Evolutionary conservation across 2,888 invertebrate species (phyloP).

Genomic region (Amiota communis): DNA sequence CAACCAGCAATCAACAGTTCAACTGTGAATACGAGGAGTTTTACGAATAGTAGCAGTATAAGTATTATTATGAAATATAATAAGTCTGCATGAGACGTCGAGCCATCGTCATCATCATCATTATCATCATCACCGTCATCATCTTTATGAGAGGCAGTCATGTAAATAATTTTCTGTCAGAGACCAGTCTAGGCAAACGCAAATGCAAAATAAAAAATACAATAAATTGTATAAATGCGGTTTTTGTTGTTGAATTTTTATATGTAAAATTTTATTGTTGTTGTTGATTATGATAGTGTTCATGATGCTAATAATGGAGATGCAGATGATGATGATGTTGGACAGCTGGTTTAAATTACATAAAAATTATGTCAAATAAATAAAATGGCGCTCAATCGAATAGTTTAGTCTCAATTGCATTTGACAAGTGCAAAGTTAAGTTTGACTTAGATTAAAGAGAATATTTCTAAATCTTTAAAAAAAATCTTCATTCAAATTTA

Average conservation of each 20-base stretch:
- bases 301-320: background rate
- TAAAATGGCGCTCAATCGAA: constrained; percentile 9
- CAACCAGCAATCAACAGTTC: background rate
- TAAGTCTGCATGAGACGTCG: too few species aligned
- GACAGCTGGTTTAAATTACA: constrained; percentile 2
- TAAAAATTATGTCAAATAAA: constrained; percentile 19
- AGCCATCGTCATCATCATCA: too few species aligned
- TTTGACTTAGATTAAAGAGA: background rate
- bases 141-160: constrained; percentile 18
- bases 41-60: too few species aligned
- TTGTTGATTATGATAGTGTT: background rate
- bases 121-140: background rate
- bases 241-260: background rate
- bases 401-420: background rate
- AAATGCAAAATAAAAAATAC: background rate
- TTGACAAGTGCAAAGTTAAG: background rate
- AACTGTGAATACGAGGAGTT: too few species aligned
- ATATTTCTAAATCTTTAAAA: too few species aligned
- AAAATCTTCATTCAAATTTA: too few species aligned
- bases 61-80: too few species aligned
- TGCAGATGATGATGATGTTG: background rate
- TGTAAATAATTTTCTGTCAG: constrained; percentile 23
- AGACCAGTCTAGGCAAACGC: constrained; percentile 2
- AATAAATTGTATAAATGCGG: background rate
- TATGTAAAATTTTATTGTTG: background rate